Percentiles rank a stretch among this genome's conserved stretches.
Evolutionary conservation across 2,888 invertebrate species (phyloP).

Genomic region (Scaptomyza caliginosa): DNA sequence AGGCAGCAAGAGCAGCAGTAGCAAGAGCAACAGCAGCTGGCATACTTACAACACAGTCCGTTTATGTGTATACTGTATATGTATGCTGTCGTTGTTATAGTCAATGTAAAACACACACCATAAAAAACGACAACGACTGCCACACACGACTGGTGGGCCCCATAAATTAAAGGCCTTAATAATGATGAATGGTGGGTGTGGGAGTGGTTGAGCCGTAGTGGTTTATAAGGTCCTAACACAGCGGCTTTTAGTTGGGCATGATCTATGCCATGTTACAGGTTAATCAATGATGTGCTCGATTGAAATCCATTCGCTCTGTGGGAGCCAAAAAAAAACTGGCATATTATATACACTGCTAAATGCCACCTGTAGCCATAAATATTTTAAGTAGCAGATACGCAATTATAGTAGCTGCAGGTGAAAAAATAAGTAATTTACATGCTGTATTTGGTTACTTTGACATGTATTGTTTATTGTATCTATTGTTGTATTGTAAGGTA

Average conservation of each 20-base stretch:
- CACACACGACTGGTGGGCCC: constrained; percentile 39
- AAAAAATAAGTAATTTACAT: neutral
- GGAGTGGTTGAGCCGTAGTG: constrained; percentile 18
- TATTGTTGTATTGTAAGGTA: neutral
- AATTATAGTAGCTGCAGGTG: neutral
- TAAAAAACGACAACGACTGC: constrained; percentile 65
- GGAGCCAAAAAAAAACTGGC: neutral
- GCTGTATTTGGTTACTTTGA: neutral
- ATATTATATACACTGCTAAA: neutral
- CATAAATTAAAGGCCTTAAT: constrained; percentile 76
- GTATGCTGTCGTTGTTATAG: constrained; percentile 63
- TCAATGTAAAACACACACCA: constrained; percentile 73
- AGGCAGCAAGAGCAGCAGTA: too few species aligned
- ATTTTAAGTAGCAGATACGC: neutral
- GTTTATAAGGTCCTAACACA: constrained; percentile 29
- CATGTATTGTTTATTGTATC: too few species aligned
- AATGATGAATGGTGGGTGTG: constrained; percentile 62
- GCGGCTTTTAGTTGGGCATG: constrained; percentile 2
- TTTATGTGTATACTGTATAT: constrained; percentile 23
- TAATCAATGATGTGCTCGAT: constrained; percentile 16
- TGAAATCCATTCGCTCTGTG: neutral
- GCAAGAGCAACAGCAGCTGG: constrained; percentile 50
- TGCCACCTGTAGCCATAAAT: constrained; percentile 2
- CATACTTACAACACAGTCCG: constrained; percentile 27
- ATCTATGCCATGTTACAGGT: constrained; percentile 19